These are phyloP conservation scores for Callosobruchus maculatus DNA, from an alignment of 2,888 invertebrate genomes.

Conservation along the genomic window DNA sequence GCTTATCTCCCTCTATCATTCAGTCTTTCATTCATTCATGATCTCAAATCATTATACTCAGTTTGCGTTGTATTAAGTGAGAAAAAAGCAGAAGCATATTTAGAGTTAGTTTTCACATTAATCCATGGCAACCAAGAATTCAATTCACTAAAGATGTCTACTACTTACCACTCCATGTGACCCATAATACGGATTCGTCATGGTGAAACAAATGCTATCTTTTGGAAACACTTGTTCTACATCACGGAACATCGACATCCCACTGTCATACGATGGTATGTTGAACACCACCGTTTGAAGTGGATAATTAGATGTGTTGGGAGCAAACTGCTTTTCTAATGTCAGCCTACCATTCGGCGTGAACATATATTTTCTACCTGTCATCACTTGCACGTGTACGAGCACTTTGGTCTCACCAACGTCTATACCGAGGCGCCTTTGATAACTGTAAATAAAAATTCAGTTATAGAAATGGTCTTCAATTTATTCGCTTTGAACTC, in stretches of 20 bases:
- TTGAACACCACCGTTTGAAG: slow-evolving; percentile 63
- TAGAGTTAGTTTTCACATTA: too few species aligned
- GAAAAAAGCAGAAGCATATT: too few species aligned
- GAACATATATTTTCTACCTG: slow-evolving; percentile 63
- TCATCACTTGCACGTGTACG: slow-evolving; percentile 68
- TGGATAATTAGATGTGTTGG: slow-evolving; percentile 61
- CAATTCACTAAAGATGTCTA: too few species aligned
- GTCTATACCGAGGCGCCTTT: slow-evolving; percentile 73
- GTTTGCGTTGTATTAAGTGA: too few species aligned
- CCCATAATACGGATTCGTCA: slow-evolving; percentile 76
- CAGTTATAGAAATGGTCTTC: neutral
- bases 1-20: too few species aligned
- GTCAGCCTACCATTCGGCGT: slow-evolving; percentile 60
- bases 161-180: slow-evolving; percentile 66
- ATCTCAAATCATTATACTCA: too few species aligned
- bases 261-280: slow-evolving; percentile 49
- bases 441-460: slow-evolving; percentile 54
- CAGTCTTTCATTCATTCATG: too few species aligned
- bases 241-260: slow-evolving; percentile 39
- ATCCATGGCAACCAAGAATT: too few species aligned
- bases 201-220: slow-evolving; percentile 69
- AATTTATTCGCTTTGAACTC: too few species aligned
- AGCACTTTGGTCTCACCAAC: slow-evolving; percentile 64
- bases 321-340: slow-evolving; percentile 71
- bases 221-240: slow-evolving; percentile 65